Evolutionary conservation across 2,113 vertebrate genomes (phyloP), one percentile per base, ranked within the genome.

Genomic region (Plectropomus leopardus): DNA sequence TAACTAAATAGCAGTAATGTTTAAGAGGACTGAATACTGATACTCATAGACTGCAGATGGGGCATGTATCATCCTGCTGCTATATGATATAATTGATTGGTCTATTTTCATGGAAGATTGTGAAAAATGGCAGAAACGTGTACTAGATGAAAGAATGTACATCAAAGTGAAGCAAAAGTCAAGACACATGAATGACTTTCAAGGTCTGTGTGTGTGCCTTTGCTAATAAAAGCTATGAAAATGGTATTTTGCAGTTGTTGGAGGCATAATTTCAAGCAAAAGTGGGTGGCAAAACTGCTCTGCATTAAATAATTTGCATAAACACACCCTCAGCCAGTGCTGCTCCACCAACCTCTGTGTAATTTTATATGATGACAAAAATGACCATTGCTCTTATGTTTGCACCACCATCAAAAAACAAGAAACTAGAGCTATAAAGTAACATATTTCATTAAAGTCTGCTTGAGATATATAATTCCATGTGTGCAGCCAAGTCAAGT

Each of bases 21-120:
- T 63, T 69, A 13, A 44, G 45, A 45, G 54, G 75, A 69, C 60
- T 68, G 67, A 77, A 28, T 58, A 60, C 45, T 71, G 58, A 34
- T 36, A 71, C 28, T 28, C 28, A n/a, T 40, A 51, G 47, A 15
- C 26, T 54, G 47, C 66, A 55, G n/a, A 54, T 66, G 32, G 21
- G n/a, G 9, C 17, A 42, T 28, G 34, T 32, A 40, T 40, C 45
- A 40, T 36, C 15, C 32, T 40, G 14, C 44, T 30, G 32, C 24
- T 54, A 23, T 51, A 44, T 54, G 10, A 63, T 30, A 28, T 24
- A 40, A 28, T 14, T 53, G 32, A 5, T 34, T 59, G 8, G 13
- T n/a, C 30, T 26, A 40, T 40, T 15, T n/a, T 53, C 11, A 48
- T 44, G 47, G 68, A 58, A 47, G n/a, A 69, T 26, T 21, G 24